Evolutionary conservation across 2,113 vertebrate species (phyloP).

Genomic region (Physeter macrocephalus): DNA sequence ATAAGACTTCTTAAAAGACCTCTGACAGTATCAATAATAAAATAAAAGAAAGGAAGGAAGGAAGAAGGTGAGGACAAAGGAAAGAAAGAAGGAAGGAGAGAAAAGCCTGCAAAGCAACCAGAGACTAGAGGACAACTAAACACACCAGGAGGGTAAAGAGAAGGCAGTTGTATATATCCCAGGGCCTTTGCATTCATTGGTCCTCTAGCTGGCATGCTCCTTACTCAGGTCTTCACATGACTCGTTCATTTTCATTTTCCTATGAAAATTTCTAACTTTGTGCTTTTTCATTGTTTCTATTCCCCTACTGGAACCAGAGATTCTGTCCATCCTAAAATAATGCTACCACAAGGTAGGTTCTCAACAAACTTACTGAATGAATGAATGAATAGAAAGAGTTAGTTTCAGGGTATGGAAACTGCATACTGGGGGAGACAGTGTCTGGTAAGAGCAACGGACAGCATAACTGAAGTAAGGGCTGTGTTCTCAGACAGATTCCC

Average conservation of each 20-base stretch:
- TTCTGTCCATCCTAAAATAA: neutral
- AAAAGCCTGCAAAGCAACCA: neutral
- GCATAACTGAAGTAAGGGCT: neutral
- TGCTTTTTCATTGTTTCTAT: neutral
- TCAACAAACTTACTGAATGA: neutral
- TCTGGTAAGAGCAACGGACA: neutral
- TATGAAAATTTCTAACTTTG: neutral
- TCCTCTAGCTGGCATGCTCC: neutral
- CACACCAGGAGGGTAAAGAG: neutral
- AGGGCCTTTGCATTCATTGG: neutral
- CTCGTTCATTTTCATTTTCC: constrained; percentile 3
- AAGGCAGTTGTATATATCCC: neutral
- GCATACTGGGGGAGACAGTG: neutral
- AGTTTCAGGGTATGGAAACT: neutral
- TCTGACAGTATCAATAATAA: neutral
- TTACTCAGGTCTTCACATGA: neutral
- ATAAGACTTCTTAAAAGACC: neutral
- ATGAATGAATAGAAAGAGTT: neutral
- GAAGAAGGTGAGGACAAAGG: neutral
- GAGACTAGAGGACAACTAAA: neutral
- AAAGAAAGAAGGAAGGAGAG: neutral
- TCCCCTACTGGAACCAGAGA: neutral
- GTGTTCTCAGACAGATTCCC: constrained; percentile 20
- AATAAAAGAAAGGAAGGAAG: neutral
- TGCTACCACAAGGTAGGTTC: neutral